Evolutionary conservation across 2,113 vertebrate genomes (phyloP).

Genomic region (Sceloporus undulatus): DNA sequence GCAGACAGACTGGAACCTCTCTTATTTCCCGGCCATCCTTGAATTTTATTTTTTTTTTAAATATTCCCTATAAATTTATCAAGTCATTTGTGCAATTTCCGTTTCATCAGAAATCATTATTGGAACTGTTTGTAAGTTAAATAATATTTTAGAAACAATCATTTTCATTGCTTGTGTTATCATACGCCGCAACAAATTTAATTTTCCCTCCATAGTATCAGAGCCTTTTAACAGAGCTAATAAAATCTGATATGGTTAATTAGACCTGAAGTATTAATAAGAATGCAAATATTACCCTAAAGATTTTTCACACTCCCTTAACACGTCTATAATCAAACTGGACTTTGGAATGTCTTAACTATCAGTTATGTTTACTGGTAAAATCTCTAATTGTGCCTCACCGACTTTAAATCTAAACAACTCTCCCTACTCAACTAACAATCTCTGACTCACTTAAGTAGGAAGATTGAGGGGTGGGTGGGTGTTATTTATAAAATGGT

Average conservation of each 20-base stretch:
- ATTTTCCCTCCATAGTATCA: not conserved
- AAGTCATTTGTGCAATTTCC: not conserved
- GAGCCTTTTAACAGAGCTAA: not conserved
- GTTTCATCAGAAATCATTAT: not conserved
- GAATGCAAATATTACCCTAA: not conserved
- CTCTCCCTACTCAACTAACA: not conserved
- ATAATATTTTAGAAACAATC: not conserved
- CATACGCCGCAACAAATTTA: not conserved
- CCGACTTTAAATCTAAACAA: not conserved
- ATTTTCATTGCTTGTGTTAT: not conserved
- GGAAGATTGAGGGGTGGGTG: not conserved
- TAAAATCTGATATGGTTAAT: not conserved
- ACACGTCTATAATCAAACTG: not conserved
- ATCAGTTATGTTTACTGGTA: not conserved
- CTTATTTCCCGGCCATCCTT: not conserved
- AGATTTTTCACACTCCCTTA: not conserved
- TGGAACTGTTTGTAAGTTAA: conserved; percentile 1
- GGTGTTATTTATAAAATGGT: not conserved
- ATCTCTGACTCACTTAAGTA: not conserved
- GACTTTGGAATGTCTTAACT: not conserved
- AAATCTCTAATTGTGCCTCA: not conserved
- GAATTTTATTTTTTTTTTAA: not conserved
- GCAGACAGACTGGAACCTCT: not conserved
- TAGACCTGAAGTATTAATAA: not conserved
- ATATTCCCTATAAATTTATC: not conserved